Evolutionary conservation across 1,140 invertebrate species (phyloP), one percentile per base, ranked within the genome.

Genomic region (Hestina assimilis): DNA sequence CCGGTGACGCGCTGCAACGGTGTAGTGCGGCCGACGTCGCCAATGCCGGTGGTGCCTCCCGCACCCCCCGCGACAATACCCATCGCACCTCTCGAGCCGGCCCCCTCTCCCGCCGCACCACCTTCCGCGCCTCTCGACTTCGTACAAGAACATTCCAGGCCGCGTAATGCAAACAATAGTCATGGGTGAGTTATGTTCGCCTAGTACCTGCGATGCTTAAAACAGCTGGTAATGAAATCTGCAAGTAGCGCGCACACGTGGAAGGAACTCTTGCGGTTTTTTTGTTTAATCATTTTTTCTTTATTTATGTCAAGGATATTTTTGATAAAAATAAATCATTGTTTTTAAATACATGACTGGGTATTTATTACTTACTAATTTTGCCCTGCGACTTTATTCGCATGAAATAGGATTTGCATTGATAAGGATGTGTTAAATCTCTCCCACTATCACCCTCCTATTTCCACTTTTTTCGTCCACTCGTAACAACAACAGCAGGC

Each of bases 131-230:
- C 77, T 66, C 69, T 79, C 69, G 83, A 87, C 63, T 83, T 83
- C 67, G 73, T 74, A 82, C 83, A 84, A 82, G 83, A 87, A 87
- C 83, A 87, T 87, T 87, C 84, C 84, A 85, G 80, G 72, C 75
- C 76, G 72, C 81, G 83, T 52, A 80, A 73, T 42, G 75, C 69
- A 46, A 87, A 75, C 68, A 77, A 69, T 67, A 80, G 73, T 65
- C 80, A 83, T 71, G 82, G 79, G 83, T 87, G 71, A 57, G 77
- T 65, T 62, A 75, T 83, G 69, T 57, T 60, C 41, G 69, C 79
- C 83, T 82, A 65, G 83, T 86, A 84, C 33, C 33, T 33, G 28
- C 58, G 70, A 60, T 72, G 69, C 75, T 70, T 45, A 50, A 75
- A 83, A 79, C 79, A 86, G 79, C 82, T 85, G 79, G 73, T 38